A percentile compares a stretch with the other conserved stretches of the same genome.
Conservation (phyloP, 2,113 vertebrate genomes). For the Pionites leucogaster region DNA sequence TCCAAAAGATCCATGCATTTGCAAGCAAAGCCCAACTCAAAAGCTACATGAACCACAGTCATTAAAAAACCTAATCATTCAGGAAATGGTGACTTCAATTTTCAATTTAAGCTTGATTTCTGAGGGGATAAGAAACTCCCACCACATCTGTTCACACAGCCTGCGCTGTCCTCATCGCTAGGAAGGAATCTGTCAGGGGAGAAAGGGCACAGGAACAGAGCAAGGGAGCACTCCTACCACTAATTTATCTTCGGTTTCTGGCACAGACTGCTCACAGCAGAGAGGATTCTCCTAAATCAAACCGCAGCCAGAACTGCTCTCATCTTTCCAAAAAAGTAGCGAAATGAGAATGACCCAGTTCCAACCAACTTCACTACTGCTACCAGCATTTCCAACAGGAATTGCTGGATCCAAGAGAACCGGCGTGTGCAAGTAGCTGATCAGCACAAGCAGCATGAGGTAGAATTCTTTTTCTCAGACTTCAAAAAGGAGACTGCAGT, state of each 20-base stretch:
- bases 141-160: slow-evolving; percentile 5
- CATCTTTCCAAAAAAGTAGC: slow-evolving; percentile 24
- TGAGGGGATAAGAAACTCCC: slow-evolving; percentile 52
- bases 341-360: slow-evolving; percentile 37
- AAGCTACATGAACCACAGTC: neutral
- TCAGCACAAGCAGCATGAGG: slow-evolving; percentile 15
- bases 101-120: slow-evolving; percentile 33
- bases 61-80: slow-evolving; percentile 13
- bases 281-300: slow-evolving; percentile 56
- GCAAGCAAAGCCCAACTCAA: neutral
- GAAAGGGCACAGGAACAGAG: neutral
- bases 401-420: neutral
- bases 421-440: neutral
- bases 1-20: neutral
- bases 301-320: neutral
- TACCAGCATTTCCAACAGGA: slow-evolving; percentile 7
- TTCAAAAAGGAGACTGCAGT: neutral
- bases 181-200: neutral
- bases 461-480: neutral
- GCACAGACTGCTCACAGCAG: neutral
- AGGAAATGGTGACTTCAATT: slow-evolving; percentile 14
- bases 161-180: accelerated
- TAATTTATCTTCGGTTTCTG: slow-evolving; percentile 53
- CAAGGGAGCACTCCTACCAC: neutral
- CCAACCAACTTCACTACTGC: neutral